phyloP scores from a whole-genome alignment of 2,113 vertebrate genomes.

The Apistogramma diplotaenia region DNA sequence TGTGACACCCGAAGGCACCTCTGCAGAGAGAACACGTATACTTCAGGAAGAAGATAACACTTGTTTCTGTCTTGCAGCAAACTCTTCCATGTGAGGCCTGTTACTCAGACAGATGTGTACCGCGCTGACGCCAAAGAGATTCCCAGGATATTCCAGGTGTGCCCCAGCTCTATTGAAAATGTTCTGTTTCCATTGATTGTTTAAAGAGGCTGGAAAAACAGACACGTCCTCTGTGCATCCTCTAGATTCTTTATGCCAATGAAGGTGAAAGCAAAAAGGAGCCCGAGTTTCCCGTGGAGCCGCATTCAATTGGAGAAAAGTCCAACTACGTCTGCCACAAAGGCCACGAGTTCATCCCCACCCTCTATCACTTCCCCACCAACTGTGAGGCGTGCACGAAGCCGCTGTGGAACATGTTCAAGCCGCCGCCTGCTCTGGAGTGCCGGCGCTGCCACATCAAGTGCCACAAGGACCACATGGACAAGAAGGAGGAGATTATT shows the following conservation, averaged over 20 bases:
- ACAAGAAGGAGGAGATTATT: slow-evolving; percentile 96
- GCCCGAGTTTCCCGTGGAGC: slow-evolving; percentile 89
- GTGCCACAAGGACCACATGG: slow-evolving; percentile 99
- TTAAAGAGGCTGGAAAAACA: background rate
- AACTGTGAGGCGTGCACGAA: slow-evolving; percentile 99
- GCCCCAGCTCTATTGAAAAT: background rate
- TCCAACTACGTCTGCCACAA: slow-evolving; percentile 98
- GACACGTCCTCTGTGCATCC: rapidly evolving
- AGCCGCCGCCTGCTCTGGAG: slow-evolving; percentile 96
- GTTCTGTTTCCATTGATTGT: background rate
- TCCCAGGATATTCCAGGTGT: slow-evolving; percentile 97
- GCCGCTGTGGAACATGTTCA: slow-evolving; percentile 99
- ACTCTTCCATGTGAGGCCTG: slow-evolving; percentile 96
- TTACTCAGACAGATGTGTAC: slow-evolving; percentile 98
- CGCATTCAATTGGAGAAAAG: slow-evolving; percentile 89
- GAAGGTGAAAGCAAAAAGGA: slow-evolving; percentile 99
- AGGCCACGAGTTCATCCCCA: slow-evolving; percentile 98
- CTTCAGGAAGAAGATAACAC: background rate
- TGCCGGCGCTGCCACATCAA: slow-evolving; percentile 99
- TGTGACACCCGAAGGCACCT: background rate
- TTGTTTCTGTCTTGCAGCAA: slow-evolving; percentile 78
- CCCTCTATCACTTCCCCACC: slow-evolving; percentile 97
- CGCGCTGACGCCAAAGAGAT: slow-evolving; percentile 97
- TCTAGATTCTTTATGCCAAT: slow-evolving; percentile 95
- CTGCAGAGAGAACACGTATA: background rate